Evolutionary conservation across 2,797 vertebrate genomes (phyloP), one percentile per base, ranked within the genome.

Genomic region (Parambassis ranga): DNA sequence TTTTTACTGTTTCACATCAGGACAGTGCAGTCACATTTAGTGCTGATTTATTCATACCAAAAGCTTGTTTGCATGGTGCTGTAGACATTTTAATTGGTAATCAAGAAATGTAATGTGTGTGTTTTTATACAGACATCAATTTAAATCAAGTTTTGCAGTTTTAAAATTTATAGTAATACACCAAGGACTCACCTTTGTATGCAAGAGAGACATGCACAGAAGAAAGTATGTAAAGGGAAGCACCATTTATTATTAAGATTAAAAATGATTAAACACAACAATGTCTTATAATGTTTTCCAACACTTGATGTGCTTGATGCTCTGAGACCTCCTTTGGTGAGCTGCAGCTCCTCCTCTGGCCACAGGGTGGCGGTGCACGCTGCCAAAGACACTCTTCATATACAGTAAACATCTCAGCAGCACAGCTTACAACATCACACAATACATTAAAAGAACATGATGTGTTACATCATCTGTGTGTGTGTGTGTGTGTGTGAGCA

Each of bases 351-450:
- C 6, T 37, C 2, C 6, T 46, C 19, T 7, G 10, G 18, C 72
- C 89, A 85, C 77, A 42, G 15, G 65, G 80, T 3, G 84, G 77
- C 77, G 41, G 43, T 67, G 48, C 69, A 63, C 53, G 30, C 73
- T 36, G 6, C 38, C 24, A 26, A 49, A 52, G 33, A 49, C 1
- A 9, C 6, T 18, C 14, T 60, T 49, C 41, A 15, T 47, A 30
- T 51, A 31, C 38, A 48, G 49, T 52, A 50, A 55, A 60, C n/a
- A 10, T 52, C 46, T 69, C 48, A 24, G 36, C 20, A 38, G 19
- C 52, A 58, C 64, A 64, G 33, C 48, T 56, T 39, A 42, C 59
- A 71, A 35, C 65, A 50, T 6, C 78, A 60, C 53, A 69, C 70
- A 78, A 36, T 72, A 64, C 73, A 65, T 65, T 52, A 64, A 58